Evolutionary conservation across 1,140 invertebrate genomes (phyloP).

Genomic region (Panulirus ornatus): DNA sequence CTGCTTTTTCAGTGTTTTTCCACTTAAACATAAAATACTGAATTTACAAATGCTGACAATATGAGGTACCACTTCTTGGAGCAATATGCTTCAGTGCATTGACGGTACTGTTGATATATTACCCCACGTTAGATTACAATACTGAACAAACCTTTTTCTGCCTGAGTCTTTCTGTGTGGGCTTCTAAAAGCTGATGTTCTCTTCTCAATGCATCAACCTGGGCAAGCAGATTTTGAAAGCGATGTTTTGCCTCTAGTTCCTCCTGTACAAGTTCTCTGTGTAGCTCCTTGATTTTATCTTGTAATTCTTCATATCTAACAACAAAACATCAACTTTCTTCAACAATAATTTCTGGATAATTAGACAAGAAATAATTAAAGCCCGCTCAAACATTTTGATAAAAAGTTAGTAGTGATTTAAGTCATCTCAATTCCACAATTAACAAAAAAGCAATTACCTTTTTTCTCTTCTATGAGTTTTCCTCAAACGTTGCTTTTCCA

Average conservation of each 20-base stretch:
- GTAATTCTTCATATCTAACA: slow-evolving; percentile 35
- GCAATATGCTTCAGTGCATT: too few species aligned
- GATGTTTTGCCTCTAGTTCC: slow-evolving; percentile 27
- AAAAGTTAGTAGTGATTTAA: not conserved
- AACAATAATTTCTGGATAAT: not conserved
- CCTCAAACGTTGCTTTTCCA: not conserved
- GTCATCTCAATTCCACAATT: not conserved
- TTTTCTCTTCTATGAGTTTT: slow-evolving; percentile 11
- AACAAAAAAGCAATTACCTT: slow-evolving; percentile 15
- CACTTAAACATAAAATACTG: too few species aligned
- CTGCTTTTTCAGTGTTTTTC: too few species aligned
- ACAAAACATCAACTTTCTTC: not conserved
- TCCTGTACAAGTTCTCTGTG: slow-evolving; percentile 15
- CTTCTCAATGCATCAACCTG: slow-evolving; percentile 32
- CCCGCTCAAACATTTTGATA: not conserved
- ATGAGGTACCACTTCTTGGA: too few species aligned
- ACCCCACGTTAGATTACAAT: too few species aligned
- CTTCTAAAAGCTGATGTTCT: slow-evolving; percentile 35
- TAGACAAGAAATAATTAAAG: not conserved
- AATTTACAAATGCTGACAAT: too few species aligned
- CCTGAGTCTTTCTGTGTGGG: slow-evolving; percentile 35
- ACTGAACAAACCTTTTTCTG: slow-evolving; percentile 7
- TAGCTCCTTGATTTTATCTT: slow-evolving; percentile 32
- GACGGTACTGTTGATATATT: too few species aligned
- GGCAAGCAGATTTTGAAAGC: slow-evolving; percentile 22